phyloP scores from a whole-genome alignment of 2,888 invertebrate species.

The Drosophila rellima region DNA sequence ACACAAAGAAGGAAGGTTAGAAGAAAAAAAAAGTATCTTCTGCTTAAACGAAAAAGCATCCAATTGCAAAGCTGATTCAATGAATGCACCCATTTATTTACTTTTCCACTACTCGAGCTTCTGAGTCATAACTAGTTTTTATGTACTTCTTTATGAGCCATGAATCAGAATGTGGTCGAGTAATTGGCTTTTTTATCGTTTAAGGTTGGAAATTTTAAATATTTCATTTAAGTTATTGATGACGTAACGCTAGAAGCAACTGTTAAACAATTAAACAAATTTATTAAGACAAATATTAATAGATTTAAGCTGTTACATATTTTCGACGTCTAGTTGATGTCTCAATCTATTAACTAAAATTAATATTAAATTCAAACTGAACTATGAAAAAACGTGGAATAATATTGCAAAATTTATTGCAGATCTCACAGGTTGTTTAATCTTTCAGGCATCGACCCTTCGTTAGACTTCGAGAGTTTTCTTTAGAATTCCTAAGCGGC shows the following conservation, averaged over 20 bases:
- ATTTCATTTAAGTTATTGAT: not conserved
- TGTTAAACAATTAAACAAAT: not conserved
- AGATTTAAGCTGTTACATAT: no score
- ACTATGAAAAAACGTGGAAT: no score
- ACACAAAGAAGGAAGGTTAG: not conserved
- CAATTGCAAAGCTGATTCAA: not conserved
- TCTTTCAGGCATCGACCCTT: not conserved
- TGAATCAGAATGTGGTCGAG: not conserved
- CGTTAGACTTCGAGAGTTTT: conserved; percentile 11
- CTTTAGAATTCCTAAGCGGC: conserved; percentile 11
- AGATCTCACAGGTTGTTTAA: not conserved
- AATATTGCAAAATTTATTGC: no score
- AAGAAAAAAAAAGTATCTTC: not conserved
- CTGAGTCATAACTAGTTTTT: conserved; percentile 6
- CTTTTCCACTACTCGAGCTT: not conserved
- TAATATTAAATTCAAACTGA: no score
- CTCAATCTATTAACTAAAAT: no score
- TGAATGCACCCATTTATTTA: not conserved
- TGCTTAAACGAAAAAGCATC: not conserved
- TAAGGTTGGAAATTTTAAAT: not conserved
- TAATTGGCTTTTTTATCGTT: conserved; percentile 2
- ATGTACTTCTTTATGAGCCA: not conserved
- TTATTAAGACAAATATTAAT: not conserved
- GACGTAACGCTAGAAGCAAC: not conserved
- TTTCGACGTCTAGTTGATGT: no score